A percentile compares a stretch with the other conserved stretches of the same genome.
These are phyloP conservation scores for Thecocarcelia acutangulata DNA, from an alignment of 2,888 invertebrate genomes.

Conservation along the genomic window DNA sequence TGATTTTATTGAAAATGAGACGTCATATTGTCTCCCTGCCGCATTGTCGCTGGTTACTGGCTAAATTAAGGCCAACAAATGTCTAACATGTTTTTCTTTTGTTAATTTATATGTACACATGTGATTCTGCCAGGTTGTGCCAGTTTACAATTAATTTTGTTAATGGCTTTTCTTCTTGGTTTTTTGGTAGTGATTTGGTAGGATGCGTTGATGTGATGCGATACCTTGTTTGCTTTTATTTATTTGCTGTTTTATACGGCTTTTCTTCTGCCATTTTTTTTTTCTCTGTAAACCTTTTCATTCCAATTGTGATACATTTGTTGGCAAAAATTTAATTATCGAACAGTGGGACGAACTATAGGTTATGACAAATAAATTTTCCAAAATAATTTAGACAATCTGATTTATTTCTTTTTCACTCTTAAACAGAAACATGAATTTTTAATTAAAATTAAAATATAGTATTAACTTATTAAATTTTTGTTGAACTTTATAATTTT, in stretches of 20 bases:
- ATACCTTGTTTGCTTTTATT: not conserved
- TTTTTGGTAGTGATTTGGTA: constrained; percentile 70
- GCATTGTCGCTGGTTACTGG: constrained; percentile 78
- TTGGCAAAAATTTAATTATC: no score
- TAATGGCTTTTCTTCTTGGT: constrained; percentile 56
- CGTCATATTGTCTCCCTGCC: constrained; percentile 77
- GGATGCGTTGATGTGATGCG: constrained; percentile 50
- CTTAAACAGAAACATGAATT: no score
- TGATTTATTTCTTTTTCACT: no score
- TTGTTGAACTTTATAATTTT: no score
- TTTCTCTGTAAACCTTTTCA: not conserved
- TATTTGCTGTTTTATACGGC: not conserved
- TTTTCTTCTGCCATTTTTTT: not conserved
- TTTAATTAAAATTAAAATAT: no score
- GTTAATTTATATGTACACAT: not conserved
- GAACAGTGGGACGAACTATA: no score
- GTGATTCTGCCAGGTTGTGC: constrained; percentile 41
- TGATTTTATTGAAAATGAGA: constrained; percentile 69
- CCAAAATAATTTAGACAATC: no score
- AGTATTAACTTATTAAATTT: no score
- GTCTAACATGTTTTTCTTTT: constrained; percentile 39
- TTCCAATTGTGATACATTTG: no score
- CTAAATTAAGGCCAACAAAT: constrained; percentile 74
- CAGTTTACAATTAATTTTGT: constrained; percentile 60
- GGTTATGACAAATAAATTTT: no score